Evolutionary conservation across 2,797 vertebrate genomes (phyloP).

Genomic region (Channa striata): DNA sequence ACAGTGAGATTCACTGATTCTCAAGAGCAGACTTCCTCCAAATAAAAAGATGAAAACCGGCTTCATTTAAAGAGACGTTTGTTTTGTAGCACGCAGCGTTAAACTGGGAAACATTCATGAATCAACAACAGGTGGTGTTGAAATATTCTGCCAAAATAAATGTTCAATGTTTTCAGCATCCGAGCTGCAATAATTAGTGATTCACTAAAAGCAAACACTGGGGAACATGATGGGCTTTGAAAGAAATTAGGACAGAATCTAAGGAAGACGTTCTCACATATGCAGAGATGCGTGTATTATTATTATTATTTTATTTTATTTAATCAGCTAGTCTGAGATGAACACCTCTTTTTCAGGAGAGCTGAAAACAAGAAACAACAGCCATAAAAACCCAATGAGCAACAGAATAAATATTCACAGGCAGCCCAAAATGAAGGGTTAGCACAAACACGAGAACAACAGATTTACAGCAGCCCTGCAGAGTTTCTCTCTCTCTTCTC

Average conservation of each 20-base stretch:
- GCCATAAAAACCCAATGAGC: too few species aligned
- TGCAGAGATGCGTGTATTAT: too few species aligned
- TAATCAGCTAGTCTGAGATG: too few species aligned
- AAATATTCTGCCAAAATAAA: constrained; percentile 10
- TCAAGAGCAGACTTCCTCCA: background rate
- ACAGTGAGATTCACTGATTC: background rate
- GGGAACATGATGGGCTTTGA: background rate
- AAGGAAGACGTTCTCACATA: background rate
- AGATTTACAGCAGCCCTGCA: too few species aligned
- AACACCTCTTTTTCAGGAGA: too few species aligned
- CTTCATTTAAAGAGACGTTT: background rate
- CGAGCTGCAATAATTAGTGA: background rate
- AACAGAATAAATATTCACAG: too few species aligned
- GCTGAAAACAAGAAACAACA: too few species aligned
- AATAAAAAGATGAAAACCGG: background rate
- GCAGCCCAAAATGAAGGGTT: too few species aligned
- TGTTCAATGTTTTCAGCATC: background rate
- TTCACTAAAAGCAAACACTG: background rate
- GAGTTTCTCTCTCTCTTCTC: too few species aligned
- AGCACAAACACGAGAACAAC: too few species aligned
- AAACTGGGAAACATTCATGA: background rate
- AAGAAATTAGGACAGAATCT: background rate
- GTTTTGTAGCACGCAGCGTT: background rate
- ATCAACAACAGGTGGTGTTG: background rate
- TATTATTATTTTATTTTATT: too few species aligned